A percentile compares a stretch with the other conserved stretches of the same genome.
phyloP scores from a whole-genome alignment of 2,888 invertebrate species.

The Charanyca ferruginea region DNA sequence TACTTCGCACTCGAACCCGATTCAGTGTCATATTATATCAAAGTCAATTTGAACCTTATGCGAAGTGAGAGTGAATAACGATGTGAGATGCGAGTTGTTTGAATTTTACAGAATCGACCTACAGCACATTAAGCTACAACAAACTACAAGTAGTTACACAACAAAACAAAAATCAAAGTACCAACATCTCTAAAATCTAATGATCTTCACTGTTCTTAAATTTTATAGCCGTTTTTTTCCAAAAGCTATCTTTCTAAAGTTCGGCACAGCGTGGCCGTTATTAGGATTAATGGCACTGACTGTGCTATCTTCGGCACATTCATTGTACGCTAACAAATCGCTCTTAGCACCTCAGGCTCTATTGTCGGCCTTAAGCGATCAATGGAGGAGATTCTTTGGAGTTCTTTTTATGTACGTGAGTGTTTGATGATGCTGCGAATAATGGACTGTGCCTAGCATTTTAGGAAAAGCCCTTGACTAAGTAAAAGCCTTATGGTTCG shows the following conservation, averaged over 20 bases:
- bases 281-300: constrained; percentile 69
- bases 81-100: no score
- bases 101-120: no score
- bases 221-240: constrained; percentile 49
- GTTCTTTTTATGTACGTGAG: constrained; percentile 35
- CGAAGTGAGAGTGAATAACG: no score
- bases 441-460: neutral
- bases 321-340: constrained; percentile 68
- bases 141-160: no score
- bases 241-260: constrained; percentile 55
- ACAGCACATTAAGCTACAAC: no score
- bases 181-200: constrained; percentile 40
- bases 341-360: constrained; percentile 60
- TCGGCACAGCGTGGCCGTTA: constrained; percentile 60
- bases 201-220: constrained; percentile 34
- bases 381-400: constrained; percentile 44
- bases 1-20: no score
- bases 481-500: no score
- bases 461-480: no score
- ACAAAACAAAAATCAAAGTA: no score
- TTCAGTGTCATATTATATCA: no score
- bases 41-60: no score
- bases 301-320: constrained; percentile 65
- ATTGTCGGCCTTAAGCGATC: constrained; percentile 63
- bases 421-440: neutral